Percentiles rank a stretch among this genome's conserved stretches.
Evolutionary conservation across 2,797 vertebrate genomes (phyloP).

Genomic region (Microhierax caerulescens): DNA sequence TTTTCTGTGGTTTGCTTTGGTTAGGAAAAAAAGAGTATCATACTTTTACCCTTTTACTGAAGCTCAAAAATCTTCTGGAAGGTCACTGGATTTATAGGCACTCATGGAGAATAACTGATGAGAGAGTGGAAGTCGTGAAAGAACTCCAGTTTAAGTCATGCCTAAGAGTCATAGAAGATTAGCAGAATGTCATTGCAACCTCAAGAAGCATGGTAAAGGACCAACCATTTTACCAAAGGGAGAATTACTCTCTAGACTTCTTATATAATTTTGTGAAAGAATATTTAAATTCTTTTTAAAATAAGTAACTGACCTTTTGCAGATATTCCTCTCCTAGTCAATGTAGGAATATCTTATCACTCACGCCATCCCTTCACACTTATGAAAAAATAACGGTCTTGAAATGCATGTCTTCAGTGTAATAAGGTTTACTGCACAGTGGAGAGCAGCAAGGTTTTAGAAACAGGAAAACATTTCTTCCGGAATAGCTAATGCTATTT

Average conservation of each 20-base stretch:
- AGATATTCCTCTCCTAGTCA: not conserved
- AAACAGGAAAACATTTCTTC: constrained; percentile 14
- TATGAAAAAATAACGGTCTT: not conserved
- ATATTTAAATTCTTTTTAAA: not conserved
- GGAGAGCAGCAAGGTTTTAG: not conserved
- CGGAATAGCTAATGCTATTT: constrained; percentile 12
- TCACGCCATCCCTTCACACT: not conserved
- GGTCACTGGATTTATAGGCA: not conserved
- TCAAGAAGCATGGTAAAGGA: not conserved
- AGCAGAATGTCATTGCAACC: not conserved
- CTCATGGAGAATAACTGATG: not conserved
- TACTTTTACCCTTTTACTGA: not conserved
- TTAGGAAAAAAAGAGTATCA: not conserved
- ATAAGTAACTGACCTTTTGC: not conserved
- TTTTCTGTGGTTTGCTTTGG: not conserved
- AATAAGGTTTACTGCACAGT: not conserved
- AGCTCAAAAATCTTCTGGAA: not conserved
- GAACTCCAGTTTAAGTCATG: not conserved
- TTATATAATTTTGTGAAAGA: not conserved
- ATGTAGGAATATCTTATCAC: not conserved
- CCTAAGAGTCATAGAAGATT: not conserved
- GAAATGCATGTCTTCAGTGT: not conserved
- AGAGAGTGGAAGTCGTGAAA: not conserved
- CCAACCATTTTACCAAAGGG: not conserved
- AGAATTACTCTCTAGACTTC: not conserved